phyloP scores from a whole-genome alignment of 2,113 vertebrate genomes.

The Donacobius atricapilla region DNA sequence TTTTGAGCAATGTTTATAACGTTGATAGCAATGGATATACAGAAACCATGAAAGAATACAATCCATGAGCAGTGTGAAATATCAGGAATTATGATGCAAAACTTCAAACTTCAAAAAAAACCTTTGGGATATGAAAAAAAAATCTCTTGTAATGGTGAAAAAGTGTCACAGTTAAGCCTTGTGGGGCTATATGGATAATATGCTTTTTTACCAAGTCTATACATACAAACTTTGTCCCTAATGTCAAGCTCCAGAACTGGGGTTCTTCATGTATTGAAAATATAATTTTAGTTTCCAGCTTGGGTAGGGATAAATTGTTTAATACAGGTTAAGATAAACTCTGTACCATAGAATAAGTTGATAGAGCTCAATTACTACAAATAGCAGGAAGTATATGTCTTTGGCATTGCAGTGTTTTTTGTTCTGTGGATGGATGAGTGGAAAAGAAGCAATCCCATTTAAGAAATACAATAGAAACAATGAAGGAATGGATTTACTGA shows the following conservation, averaged over 20 bases:
- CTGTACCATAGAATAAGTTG: background rate
- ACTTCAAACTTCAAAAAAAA: no score
- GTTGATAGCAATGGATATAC: background rate
- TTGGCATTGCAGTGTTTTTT: background rate
- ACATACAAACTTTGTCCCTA: background rate
- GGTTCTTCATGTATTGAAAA: background rate
- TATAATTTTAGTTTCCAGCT: background rate
- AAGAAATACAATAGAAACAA: background rate
- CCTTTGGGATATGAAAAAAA: background rate
- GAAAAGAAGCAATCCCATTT: background rate
- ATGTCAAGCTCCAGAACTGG: background rate
- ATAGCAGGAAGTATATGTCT: background rate
- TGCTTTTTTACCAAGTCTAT: background rate
- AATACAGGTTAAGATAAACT: background rate
- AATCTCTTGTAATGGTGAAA: background rate
- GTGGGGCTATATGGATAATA: background rate
- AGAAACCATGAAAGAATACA: background rate
- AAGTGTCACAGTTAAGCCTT: background rate
- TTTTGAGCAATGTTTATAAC: background rate
- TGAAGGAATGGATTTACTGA: background rate
- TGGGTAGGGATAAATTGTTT: background rate
- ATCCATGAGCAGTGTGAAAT: background rate
- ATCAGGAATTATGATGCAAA: background rate
- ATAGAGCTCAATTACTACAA: background rate
- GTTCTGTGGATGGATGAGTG: background rate